A percentile compares a stretch with the other conserved stretches of the same genome.
These are phyloP conservation scores for Craniophora ligustri DNA, from an alignment of 2,888 invertebrate genomes.

Conservation along the genomic window DNA sequence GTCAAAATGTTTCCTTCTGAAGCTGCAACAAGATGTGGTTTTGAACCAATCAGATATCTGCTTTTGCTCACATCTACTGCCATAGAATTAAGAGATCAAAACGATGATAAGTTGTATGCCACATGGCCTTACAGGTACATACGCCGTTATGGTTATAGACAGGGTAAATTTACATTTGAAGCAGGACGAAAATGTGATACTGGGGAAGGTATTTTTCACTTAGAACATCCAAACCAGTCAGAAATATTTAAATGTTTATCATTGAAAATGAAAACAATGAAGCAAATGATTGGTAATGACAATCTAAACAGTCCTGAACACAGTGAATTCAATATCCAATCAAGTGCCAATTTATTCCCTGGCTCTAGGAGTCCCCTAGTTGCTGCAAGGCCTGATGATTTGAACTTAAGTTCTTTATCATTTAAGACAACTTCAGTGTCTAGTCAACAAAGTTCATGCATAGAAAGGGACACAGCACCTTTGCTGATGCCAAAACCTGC, in stretches of 20 bases:
- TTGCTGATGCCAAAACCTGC: constrained; percentile 87
- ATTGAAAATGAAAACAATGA: constrained; percentile 96
- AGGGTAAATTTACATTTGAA: constrained; percentile 96
- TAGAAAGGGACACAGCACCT: constrained; percentile 81
- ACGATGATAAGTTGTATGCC: constrained; percentile 90
- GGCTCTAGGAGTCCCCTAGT: constrained; percentile 94
- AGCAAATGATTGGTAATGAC: constrained; percentile 93
- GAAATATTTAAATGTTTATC: constrained; percentile 95
- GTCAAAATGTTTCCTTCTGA: constrained; percentile 94
- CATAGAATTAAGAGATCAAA: constrained; percentile 91
- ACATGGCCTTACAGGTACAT: constrained; percentile 96
- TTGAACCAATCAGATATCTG: constrained; percentile 92
- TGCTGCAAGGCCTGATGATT: constrained; percentile 86
- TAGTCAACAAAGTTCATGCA: constrained; percentile 75
- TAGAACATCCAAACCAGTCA: constrained; percentile 94
- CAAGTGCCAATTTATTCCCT: constrained; percentile 93
- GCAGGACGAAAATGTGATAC: constrained; percentile 96
- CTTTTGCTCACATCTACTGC: constrained; percentile 93
- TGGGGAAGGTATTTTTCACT: constrained; percentile 94
- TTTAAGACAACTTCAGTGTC: constrained; percentile 82
- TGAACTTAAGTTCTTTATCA: constrained; percentile 82
- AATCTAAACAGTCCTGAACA: constrained; percentile 90
- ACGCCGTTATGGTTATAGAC: constrained; percentile 94
- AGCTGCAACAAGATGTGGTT: constrained; percentile 92
- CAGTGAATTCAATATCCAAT: constrained; percentile 92